phyloP scores from a whole-genome alignment of 2,888 invertebrate species.

The Petrolisthes cinctipes region DNA sequence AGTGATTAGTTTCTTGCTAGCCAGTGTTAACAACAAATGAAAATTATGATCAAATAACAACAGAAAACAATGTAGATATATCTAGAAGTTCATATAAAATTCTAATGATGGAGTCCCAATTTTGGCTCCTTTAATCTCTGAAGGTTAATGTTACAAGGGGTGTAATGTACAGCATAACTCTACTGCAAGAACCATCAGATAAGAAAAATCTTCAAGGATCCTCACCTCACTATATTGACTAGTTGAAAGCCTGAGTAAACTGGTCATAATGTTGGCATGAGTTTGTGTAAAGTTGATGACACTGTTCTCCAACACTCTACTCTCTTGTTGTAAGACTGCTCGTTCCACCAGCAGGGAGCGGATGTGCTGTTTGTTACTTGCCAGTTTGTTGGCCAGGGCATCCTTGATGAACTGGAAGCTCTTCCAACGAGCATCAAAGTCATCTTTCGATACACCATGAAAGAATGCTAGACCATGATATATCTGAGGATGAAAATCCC shows the following conservation, averaged over 20 bases:
- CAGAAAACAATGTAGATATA: too few relatives aligned
- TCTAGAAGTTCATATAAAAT: too few relatives aligned
- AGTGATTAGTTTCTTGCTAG: too few relatives aligned
- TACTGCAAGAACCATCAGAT: not conserved
- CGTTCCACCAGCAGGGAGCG: constrained; percentile 78
- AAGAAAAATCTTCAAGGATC: not conserved
- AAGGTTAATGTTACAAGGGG: not conserved
- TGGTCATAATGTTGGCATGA: constrained; percentile 73
- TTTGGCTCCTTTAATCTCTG: not conserved
- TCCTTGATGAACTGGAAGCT: constrained; percentile 74
- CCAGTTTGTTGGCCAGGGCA: constrained; percentile 50
- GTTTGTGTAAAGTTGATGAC: constrained; percentile 60
- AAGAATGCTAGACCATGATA: constrained; percentile 77
- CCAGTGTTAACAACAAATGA: too few relatives aligned
- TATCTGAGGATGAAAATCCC: constrained; percentile 73
- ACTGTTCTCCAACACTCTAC: constrained; percentile 69
- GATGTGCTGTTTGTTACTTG: constrained; percentile 67
- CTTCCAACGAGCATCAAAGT: constrained; percentile 78
- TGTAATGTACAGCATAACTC: not conserved
- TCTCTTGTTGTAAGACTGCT: constrained; percentile 78
- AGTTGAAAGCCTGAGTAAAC: constrained; percentile 76
- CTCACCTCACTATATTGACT: constrained; percentile 79
- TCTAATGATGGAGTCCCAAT: too few relatives aligned
- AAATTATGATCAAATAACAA: too few relatives aligned
- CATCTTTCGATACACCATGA: constrained; percentile 73